phyloP scores from a whole-genome alignment of 1,140 invertebrate genomes.

The Nylanderia fulva region DNA sequence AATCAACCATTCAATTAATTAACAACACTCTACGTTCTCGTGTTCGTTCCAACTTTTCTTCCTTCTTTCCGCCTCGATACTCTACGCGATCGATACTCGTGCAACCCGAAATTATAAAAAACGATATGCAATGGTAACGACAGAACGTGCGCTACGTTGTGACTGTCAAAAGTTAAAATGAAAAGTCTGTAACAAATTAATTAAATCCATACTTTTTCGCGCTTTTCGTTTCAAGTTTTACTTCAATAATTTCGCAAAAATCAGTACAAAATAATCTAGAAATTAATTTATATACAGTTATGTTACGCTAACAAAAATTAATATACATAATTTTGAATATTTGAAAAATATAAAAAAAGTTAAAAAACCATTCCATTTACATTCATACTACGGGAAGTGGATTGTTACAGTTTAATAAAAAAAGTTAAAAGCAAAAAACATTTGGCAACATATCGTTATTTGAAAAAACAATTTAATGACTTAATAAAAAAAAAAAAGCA shows the following conservation, averaged over 20 bases:
- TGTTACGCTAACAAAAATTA: background rate
- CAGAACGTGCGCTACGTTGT: constrained; percentile 19
- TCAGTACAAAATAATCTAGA: background rate
- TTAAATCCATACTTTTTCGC: constrained; percentile 23
- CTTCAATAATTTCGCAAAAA: constrained; percentile 5
- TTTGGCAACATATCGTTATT: background rate
- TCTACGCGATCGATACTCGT: constrained; percentile 33
- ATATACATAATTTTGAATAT: background rate
- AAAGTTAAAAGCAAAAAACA: constrained; percentile 14
- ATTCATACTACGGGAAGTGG: background rate
- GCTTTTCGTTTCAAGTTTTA: constrained; percentile 6
- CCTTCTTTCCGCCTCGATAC: constrained; percentile 28
- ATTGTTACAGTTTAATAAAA: background rate
- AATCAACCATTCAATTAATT: constrained; percentile 43
- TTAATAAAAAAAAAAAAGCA: background rate
- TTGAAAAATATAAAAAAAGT: background rate
- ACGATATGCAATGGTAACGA: constrained; percentile 18
- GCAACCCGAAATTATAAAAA: constrained; percentile 44
- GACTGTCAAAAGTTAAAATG: constrained; percentile 38
- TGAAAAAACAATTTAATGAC: background rate
- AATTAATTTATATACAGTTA: background rate
- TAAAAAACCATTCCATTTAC: background rate
- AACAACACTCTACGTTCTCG: constrained; percentile 9
- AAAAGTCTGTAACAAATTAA: constrained; percentile 41
- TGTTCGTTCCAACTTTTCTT: background rate